Evolutionary conservation across 2,888 invertebrate genomes (phyloP).

Genomic region (Dicyrtomina minuta): DNA sequence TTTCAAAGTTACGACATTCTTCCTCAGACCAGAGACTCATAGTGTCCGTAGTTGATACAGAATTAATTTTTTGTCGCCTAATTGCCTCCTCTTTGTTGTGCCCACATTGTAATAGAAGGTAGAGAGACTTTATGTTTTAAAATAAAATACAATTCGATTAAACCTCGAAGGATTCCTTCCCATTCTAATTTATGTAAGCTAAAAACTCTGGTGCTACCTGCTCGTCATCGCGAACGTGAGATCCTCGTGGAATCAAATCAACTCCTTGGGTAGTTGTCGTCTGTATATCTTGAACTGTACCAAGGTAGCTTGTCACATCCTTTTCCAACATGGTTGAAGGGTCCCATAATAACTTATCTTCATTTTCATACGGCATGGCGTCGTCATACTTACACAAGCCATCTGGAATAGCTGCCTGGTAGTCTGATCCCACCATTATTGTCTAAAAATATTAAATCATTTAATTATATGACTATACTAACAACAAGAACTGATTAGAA

Average conservation of each 20-base stretch:
- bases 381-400: conserved; percentile 90
- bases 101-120: conserved; percentile 86
- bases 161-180: too few species aligned
- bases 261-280: conserved; percentile 34
- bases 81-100: conserved; percentile 93
- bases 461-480: too few species aligned
- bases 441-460: conserved; percentile 60
- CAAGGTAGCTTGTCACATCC: conserved; percentile 57
- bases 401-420: conserved; percentile 90
- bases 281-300: conserved; percentile 43
- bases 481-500: too few species aligned
- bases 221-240: conserved; percentile 71
- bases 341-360: conserved; percentile 92
- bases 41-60: conserved; percentile 67
- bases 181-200: too few species aligned
- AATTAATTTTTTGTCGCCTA: conserved; percentile 73
- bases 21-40: conserved; percentile 94
- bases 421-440: conserved; percentile 92
- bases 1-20: conserved; percentile 95
- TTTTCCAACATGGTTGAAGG: conserved; percentile 72
- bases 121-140: conserved; percentile 70
- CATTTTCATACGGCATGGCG: conserved; percentile 90
- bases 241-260: conserved; percentile 61
- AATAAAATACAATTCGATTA: conserved; percentile 6
- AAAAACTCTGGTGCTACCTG: conserved; percentile 56